Percentiles rank a stretch among this genome's conserved stretches.
phyloP scores from a whole-genome alignment of 2,113 vertebrate genomes.

The Cyphomyrus discorhynchus region DNA sequence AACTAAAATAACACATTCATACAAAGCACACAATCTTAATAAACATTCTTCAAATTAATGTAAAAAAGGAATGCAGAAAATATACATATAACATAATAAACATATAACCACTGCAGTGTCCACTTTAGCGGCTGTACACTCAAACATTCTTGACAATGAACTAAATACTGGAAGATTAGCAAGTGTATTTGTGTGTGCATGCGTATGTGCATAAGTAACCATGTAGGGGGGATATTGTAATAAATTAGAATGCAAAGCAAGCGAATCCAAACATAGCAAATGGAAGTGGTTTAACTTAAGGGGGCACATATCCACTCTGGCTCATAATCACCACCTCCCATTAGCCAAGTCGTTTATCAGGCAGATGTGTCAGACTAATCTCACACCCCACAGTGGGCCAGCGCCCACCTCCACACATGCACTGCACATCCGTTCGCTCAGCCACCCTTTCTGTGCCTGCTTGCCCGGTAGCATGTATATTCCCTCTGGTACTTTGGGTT shows the following conservation, averaged over 20 bases:
- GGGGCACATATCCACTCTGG: too few species aligned
- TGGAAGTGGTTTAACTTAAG: not conserved
- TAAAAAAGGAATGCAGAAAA: not conserved
- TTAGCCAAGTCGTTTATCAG: not conserved
- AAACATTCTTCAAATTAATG: not conserved
- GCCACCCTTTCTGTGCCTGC: not conserved
- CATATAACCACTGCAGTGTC: not conserved
- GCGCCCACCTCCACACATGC: not conserved
- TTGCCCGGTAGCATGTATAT: not conserved
- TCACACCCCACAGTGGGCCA: not conserved
- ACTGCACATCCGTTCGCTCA: not conserved
- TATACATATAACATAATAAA: not conserved
- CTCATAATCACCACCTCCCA: not conserved
- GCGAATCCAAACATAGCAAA: not conserved
- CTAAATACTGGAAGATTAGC: not conserved
- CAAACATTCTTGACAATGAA: not conserved
- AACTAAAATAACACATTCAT: not conserved
- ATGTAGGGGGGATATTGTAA: not conserved
- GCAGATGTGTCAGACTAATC: not conserved
- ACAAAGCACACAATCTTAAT: not conserved
- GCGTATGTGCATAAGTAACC: not conserved
- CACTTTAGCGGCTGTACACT: not conserved
- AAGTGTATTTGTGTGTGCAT: not conserved
- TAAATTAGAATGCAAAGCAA: constrained; percentile 1
- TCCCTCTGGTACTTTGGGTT: not conserved